Evolutionary conservation across 2,888 invertebrate genomes (phyloP), one percentile per base, ranked within the genome.

Genomic region (Stegophylla sp.): DNA sequence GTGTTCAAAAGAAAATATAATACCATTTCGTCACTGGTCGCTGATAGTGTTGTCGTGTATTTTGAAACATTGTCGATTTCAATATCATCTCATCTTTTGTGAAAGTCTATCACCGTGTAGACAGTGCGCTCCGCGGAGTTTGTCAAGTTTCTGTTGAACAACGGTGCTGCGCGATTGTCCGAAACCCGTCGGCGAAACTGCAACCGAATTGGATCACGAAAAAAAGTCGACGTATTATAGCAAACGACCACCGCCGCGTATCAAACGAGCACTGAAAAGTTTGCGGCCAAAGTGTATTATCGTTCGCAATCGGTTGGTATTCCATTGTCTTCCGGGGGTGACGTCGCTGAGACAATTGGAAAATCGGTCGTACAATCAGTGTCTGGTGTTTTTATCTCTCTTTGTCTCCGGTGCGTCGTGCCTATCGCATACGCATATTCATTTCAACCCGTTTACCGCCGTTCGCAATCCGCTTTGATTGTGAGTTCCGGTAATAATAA

Each of bases 31-130:
- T 34, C 20, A 20, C 34, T 64, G 5, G 41, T n/a, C n/a, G n/a
- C 51, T 76, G 75, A 66, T 76, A 43, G 17, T 74, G 75, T 17
- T 7, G 34, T 34, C 34, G 34, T 34, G 41, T 72, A 41, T 76
- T 75, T 76, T 76, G 41, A 76, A 76, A 76, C 75, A 75, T 66
- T 15, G 66, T 66, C 26, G 26, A 53, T 72, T 41, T 23, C 15
- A 9, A 53, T 23, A 41, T 13, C 1, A 15, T 4, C 23, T 10
- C 7, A 23, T 64, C 66, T 66, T 13, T 26, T 15, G 75, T 51
- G 66, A 76, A 75, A 75, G 34, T 66, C 17, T 4, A 10, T 15
- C 41, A 12, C 15, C n/a, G n/a, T n/a, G n/a, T n/a, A n/a, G n/a
- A n/a, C n/a, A n/a, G 45, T 10, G 64, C 12, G 34, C 51, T 75